Evolutionary conservation across 2,797 vertebrate genomes (phyloP).

Genomic region (Pseudocheirus occidentalis): DNA sequence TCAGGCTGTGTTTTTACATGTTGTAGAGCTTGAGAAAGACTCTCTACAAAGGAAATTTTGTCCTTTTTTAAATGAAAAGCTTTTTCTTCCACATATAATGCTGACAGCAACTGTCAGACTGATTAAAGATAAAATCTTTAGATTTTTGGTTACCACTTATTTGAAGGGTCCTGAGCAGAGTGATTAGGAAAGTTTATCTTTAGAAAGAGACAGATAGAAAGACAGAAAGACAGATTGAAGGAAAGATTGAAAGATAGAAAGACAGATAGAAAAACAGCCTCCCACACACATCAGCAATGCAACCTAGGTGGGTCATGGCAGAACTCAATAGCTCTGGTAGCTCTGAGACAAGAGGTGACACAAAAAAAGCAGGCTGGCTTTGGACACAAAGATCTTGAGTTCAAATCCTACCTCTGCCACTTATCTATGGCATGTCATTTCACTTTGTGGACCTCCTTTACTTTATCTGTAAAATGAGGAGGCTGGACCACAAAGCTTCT

Average conservation of each 20-base stretch:
- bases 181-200: slow-evolving; percentile 39
- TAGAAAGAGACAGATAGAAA: slow-evolving; percentile 48
- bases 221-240: slow-evolving; percentile 43
- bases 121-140: slow-evolving; percentile 57
- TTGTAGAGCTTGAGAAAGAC: neutral
- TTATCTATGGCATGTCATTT: neutral
- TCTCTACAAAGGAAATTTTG: neutral
- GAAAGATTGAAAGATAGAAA: slow-evolving; percentile 35
- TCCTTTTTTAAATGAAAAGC: slow-evolving; percentile 19
- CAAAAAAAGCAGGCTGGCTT: neutral
- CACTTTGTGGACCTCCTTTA: neutral
- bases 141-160: slow-evolving; percentile 56
- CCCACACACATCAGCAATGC: neutral
- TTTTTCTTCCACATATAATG: slow-evolving; percentile 31
- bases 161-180: slow-evolving; percentile 50
- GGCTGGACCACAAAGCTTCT: neutral
- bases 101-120: slow-evolving; percentile 33
- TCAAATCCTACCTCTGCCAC: neutral
- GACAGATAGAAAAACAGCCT: slow-evolving; percentile 11
- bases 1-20: neutral
- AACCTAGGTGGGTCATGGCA: neutral
- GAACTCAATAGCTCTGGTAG: neutral
- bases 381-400: neutral
- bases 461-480: neutral
- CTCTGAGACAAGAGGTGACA: neutral